phyloP scores from a whole-genome alignment of 2,113 vertebrate genomes.

The Electrona antarctica region DNA sequence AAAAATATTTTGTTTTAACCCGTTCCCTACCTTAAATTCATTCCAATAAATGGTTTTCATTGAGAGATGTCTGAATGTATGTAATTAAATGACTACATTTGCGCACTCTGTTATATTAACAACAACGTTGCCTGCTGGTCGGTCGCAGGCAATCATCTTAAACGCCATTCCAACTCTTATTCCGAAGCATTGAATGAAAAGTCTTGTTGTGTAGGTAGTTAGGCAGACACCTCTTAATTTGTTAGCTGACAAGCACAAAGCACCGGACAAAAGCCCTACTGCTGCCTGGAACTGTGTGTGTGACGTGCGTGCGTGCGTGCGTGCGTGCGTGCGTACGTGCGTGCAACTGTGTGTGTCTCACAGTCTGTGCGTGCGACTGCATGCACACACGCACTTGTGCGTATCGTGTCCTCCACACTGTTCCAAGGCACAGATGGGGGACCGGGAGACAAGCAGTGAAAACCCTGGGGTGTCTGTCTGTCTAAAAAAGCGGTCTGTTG shows the following conservation, averaged over 20 bases:
- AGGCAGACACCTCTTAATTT: constrained; percentile 19
- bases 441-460: constrained; percentile 29
- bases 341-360: not conserved
- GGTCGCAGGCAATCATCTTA: constrained; percentile 31
- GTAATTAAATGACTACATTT: too few relatives aligned
- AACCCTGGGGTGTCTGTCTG: constrained; percentile 32
- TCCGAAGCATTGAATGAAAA: constrained; percentile 41
- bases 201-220: constrained; percentile 11
- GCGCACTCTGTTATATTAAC: not conserved
- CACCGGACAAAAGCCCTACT: constrained; percentile 33
- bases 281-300: not conserved
- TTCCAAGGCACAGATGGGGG: constrained; percentile 12
- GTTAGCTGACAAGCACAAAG: constrained; percentile 38
- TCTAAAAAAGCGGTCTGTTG: constrained; percentile 22
- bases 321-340: not conserved
- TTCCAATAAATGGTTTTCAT: too few relatives aligned
- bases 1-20: too few relatives aligned
- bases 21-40: too few relatives aligned
- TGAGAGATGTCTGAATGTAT: too few relatives aligned
- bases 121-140: constrained; percentile 17
- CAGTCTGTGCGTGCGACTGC: not conserved
- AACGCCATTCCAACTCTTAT: constrained; percentile 24
- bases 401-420: not conserved
- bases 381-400: not conserved
- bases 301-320: not conserved